These are phyloP conservation scores for Salticus scenicus DNA, from an alignment of 2,888 invertebrate species.

Conservation along the genomic window DNA sequence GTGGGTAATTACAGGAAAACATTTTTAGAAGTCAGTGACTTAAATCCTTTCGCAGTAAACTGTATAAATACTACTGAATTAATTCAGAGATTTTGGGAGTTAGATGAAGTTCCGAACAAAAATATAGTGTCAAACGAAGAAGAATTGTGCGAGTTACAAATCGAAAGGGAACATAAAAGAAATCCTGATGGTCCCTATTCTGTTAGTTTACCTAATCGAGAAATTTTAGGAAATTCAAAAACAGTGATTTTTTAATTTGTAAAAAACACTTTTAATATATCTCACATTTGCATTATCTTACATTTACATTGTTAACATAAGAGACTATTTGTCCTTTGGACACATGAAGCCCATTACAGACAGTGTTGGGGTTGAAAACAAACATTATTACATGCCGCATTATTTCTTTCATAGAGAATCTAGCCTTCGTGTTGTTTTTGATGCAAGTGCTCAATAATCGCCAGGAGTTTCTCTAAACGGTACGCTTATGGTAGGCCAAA, in stretches of 20 bases:
- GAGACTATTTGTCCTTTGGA: not conserved
- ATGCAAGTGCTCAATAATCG: no score
- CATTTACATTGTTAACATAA: not conserved
- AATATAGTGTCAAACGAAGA: not conserved
- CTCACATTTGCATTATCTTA: not conserved
- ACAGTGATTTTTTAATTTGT: not conserved
- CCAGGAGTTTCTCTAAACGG: conserved; percentile 10
- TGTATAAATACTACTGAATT: no score
- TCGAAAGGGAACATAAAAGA: no score
- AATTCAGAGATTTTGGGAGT: not conserved
- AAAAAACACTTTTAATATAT: not conserved
- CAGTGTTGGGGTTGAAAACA: no score
- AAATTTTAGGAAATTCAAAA: not conserved
- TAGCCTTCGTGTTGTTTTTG: no score
- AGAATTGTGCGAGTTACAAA: not conserved
- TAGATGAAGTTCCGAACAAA: not conserved
- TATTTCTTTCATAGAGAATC: no score
- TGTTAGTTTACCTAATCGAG: not conserved
- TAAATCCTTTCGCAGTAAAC: not conserved
- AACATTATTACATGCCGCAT: no score
- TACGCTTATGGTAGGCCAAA: not conserved
- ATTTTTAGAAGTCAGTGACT: not conserved
- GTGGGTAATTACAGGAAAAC: not conserved
- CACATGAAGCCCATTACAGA: no score
- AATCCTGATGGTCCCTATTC: no score